These are phyloP conservation scores for Drosophila biarmipes DNA, from an alignment of 1,140 invertebrate species.

Conservation along the genomic window DNA sequence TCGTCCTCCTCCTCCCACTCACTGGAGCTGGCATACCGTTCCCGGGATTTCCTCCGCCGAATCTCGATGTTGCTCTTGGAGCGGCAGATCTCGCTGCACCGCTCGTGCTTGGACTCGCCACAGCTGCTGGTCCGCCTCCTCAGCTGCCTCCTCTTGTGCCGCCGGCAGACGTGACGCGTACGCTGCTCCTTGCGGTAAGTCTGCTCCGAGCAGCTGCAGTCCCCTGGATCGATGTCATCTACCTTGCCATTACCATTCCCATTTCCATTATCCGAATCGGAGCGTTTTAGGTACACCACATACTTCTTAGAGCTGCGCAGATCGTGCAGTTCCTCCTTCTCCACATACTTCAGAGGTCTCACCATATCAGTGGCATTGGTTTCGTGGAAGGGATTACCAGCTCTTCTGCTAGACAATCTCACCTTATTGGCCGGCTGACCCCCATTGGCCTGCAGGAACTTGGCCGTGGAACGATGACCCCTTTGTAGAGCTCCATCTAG, in stretches of 20 bases:
- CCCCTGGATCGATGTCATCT: conserved; percentile 4
- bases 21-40: conserved; percentile 65
- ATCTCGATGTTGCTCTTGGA: conserved; percentile 84
- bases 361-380: conserved; percentile 65
- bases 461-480: conserved; percentile 94
- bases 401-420: conserved; percentile 46
- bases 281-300: conserved; percentile 75
- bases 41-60: conserved; percentile 58
- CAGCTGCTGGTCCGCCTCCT: conserved; percentile 79
- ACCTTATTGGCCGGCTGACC: conserved; percentile 91
- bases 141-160: conserved; percentile 54
- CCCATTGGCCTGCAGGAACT: conserved; percentile 96
- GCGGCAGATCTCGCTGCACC: conserved; percentile 75
- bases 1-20: conserved; percentile 60
- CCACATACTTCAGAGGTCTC: conserved; percentile 76
- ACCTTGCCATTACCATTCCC: conserved; percentile 3
- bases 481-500: conserved; percentile 95
- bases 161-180: conserved; percentile 56
- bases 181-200: conserved; percentile 73
- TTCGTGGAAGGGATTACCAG: conserved; percentile 72
- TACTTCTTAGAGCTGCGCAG: conserved; percentile 78
- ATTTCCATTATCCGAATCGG: conserved; percentile 60
- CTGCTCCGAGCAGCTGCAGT: conserved; percentile 77
- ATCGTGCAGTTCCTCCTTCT: conserved; percentile 80
- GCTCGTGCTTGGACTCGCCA: conserved; percentile 70